Percentiles rank a stretch among this genome's conserved stretches.
Evolutionary conservation across 2,797 vertebrate species (phyloP).

Genomic region (Esox masquinongy): DNA sequence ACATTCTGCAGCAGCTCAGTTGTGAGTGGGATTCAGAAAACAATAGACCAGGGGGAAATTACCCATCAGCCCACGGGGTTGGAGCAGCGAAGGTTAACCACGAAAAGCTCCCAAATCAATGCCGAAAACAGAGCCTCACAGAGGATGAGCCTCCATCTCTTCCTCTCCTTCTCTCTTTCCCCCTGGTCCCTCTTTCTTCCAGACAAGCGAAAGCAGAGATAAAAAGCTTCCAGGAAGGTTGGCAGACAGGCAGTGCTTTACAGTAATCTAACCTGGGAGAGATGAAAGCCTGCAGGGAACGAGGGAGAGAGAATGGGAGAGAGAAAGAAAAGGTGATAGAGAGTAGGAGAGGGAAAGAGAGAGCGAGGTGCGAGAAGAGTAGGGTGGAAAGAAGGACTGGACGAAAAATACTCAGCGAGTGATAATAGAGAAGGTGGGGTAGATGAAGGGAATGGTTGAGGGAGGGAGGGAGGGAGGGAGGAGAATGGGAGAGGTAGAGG

Average conservation of each 20-base stretch:
- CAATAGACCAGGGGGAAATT: conserved; percentile 62
- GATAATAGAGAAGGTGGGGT: neutral
- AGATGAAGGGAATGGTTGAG: neutral
- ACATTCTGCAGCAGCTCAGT: conserved; percentile 21
- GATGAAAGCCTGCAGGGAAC: conserved; percentile 72
- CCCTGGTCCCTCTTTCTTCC: conserved; percentile 48
- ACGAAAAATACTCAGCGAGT: neutral
- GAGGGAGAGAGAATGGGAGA: conserved; percentile 33
- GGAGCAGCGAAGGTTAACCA: conserved; percentile 64
- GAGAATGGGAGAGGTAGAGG: conserved; percentile 12
- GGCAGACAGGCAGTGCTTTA: conserved; percentile 76
- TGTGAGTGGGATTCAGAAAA: conserved; percentile 63
- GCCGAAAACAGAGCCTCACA: conserved; percentile 26
- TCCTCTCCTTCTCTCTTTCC: conserved; percentile 11
- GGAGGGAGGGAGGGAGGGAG: conserved; percentile 9
- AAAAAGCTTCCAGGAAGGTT: conserved; percentile 78
- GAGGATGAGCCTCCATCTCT: neutral
- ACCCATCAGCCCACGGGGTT: conserved; percentile 65
- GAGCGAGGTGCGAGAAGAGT: conserved; percentile 37
- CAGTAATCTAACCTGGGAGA: conserved; percentile 78
- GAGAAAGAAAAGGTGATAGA: neutral
- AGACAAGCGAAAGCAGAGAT: conserved; percentile 71
- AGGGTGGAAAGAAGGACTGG: neutral
- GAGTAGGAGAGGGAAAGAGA: conserved; percentile 16
- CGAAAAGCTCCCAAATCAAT: conserved; percentile 64